These are phyloP conservation scores for Spodoptera picta DNA, from an alignment of 2,888 invertebrate genomes.

Conservation along the genomic window DNA sequence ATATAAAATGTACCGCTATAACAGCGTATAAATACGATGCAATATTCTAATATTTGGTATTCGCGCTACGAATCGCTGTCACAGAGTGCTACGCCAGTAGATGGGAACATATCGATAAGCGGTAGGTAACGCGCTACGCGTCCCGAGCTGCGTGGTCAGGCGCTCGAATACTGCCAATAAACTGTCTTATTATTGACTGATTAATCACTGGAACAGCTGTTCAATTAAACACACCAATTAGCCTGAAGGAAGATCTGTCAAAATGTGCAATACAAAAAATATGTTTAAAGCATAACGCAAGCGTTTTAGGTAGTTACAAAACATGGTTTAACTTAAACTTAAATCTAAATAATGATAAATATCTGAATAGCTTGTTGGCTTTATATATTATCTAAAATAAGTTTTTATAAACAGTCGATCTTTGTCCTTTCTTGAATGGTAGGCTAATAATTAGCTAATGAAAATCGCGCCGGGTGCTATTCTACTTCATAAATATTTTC, in stretches of 20 bases:
- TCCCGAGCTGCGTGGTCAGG: slow-evolving; percentile 59
- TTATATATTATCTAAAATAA: slow-evolving; percentile 3
- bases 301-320: slow-evolving; percentile 11
- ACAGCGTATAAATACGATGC: slow-evolving; percentile 7
- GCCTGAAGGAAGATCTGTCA: slow-evolving; percentile 72
- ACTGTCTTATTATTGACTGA: slow-evolving; percentile 77
- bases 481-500: slow-evolving; percentile 87
- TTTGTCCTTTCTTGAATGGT: slow-evolving; percentile 42
- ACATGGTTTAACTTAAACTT: background rate
- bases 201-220: slow-evolving; percentile 82
- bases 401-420: slow-evolving; percentile 24
- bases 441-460: slow-evolving; percentile 84
- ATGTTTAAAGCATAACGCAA: slow-evolving; percentile 56
- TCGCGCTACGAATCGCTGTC: slow-evolving; percentile 35
- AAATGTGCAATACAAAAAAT: slow-evolving; percentile 65
- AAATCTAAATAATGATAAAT: background rate
- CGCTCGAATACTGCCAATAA: slow-evolving; percentile 73
- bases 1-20: background rate
- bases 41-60: slow-evolving; percentile 27
- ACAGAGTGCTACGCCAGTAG: slow-evolving; percentile 58
- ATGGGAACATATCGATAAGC: slow-evolving; percentile 49
- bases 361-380: background rate
- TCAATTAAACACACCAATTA: slow-evolving; percentile 84
- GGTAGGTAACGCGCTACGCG: slow-evolving; percentile 56
- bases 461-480: slow-evolving; percentile 77